Conservation (phyloP, 2,113 vertebrate genomes). For the Oceanites oceanicus region DNA sequence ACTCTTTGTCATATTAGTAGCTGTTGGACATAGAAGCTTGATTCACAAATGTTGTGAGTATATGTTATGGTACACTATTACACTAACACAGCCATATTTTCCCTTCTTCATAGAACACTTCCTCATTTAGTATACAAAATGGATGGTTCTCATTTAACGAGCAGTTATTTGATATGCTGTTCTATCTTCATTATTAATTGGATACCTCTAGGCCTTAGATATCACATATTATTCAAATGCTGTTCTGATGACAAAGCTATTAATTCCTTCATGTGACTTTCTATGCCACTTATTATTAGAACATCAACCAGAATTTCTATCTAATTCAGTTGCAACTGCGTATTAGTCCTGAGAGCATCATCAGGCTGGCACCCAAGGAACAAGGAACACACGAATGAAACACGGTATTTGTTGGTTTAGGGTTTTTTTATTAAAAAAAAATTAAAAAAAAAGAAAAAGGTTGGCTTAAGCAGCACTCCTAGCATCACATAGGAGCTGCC, state of each 20-base stretch:
- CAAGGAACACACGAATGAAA: not conserved
- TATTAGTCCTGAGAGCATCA: not conserved
- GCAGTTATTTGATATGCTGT: not conserved
- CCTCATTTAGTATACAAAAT: not conserved
- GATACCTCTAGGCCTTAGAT: not conserved
- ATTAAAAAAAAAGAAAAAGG: rapidly evolving
- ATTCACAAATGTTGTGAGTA: not conserved
- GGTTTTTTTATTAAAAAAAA: rapidly evolving
- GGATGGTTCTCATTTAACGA: not conserved
- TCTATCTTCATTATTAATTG: not conserved
- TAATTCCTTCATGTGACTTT: not conserved
- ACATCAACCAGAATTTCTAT: not conserved
- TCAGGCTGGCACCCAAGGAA: not conserved
- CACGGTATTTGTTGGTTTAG: not conserved
- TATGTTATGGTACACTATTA: not conserved
- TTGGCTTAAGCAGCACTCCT: not conserved
- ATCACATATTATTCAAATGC: not conserved
- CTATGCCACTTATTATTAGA: not conserved
- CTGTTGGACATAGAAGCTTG: not conserved
- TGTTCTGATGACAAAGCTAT: not conserved
- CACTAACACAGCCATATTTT: not conserved
- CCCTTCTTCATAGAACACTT: not conserved
- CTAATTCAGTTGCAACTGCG: not conserved
- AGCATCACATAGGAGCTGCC: not conserved
- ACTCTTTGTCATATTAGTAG: not conserved